These are phyloP conservation scores for Ataeniobius toweri DNA, from an alignment of 2,797 vertebrate genomes.

Conservation along the genomic window DNA sequence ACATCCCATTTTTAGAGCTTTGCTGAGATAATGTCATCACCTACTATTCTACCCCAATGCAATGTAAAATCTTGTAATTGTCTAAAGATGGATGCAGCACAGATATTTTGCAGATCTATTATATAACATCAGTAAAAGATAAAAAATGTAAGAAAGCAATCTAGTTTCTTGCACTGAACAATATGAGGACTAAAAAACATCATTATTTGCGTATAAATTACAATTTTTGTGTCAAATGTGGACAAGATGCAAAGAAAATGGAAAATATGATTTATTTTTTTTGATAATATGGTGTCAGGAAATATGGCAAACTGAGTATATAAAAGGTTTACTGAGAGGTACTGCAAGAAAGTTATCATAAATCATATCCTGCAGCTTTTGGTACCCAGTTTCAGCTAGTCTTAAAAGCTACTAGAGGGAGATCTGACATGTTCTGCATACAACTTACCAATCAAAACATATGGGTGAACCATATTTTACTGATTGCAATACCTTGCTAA, in stretches of 20 bases:
- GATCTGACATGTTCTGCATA: conserved; percentile 17
- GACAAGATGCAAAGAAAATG: not conserved
- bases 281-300: not conserved
- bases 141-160: not conserved
- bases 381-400: not conserved
- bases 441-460: conserved; percentile 9
- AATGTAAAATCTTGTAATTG: not conserved
- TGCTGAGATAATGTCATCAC: not conserved
- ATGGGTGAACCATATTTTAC: not conserved
- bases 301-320: not conserved
- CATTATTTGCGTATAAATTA: not conserved
- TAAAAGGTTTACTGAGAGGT: conserved; percentile 18
- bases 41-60: not conserved
- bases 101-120: not conserved
- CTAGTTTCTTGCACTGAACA: not conserved
- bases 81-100: not conserved
- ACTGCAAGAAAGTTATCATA: not conserved
- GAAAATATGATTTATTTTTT: not conserved
- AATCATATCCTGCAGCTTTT: not conserved
- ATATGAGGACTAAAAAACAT: not conserved
- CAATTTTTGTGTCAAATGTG: not conserved
- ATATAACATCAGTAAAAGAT: not conserved
- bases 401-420: not conserved
- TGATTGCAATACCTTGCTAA: not conserved
- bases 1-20: not conserved